phyloP scores from a whole-genome alignment of 2,888 invertebrate genomes.

The Amblyjoppa proteus region DNA sequence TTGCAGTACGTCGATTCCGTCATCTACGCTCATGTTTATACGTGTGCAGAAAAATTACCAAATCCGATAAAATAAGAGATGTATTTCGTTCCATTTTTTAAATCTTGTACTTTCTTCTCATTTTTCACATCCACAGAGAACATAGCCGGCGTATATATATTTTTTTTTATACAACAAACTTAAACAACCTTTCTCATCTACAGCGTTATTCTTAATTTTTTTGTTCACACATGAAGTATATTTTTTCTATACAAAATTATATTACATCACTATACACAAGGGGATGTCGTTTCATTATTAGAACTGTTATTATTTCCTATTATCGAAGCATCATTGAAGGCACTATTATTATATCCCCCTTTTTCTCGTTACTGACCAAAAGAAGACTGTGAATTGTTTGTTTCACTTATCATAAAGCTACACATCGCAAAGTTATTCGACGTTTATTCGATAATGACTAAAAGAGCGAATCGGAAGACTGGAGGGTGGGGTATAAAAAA shows the following conservation, averaged over 20 bases:
- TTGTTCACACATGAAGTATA: background rate
- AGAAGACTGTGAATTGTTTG: slow-evolving; percentile 25
- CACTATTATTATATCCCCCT: slow-evolving; percentile 53
- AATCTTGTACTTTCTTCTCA: background rate
- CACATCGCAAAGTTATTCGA: background rate
- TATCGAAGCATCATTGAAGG: slow-evolving; percentile 62
- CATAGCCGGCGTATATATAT: background rate
- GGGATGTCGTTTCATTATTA: background rate
- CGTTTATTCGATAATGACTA: slow-evolving; percentile 58
- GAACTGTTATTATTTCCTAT: slow-evolving; percentile 13
- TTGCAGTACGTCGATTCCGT: background rate
- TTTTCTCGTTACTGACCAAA: slow-evolving; percentile 40
- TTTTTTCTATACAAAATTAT: slow-evolving; percentile 33
- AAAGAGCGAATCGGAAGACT: slow-evolving; percentile 64
- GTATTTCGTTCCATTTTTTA: background rate
- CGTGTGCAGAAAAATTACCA: background rate
- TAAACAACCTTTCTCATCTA: slow-evolving; percentile 37
- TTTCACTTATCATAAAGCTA: slow-evolving; percentile 1
- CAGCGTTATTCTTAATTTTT: slow-evolving; percentile 21
- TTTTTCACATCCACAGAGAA: background rate
- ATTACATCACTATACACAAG: slow-evolving; percentile 33
- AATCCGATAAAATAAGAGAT: background rate
- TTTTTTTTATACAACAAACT: slow-evolving; percentile 34
- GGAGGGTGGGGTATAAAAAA: slow-evolving; percentile 34
- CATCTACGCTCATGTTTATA: background rate